Evolutionary conservation across 1,140 invertebrate species (phyloP), one percentile per base, ranked within the genome.

Genomic region (Brachionus calyciflorus): DNA sequence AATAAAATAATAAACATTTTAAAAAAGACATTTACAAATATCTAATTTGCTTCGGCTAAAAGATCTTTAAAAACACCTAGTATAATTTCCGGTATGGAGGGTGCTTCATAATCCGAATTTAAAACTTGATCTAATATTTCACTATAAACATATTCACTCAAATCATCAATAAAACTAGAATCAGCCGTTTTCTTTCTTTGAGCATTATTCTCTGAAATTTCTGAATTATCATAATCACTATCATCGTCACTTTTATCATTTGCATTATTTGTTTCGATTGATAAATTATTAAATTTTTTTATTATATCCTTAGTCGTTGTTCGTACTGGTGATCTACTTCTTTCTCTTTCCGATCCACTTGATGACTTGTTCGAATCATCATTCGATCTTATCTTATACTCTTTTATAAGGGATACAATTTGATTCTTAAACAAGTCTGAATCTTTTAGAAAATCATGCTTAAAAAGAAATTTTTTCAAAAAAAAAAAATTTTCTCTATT

Each of bases 81-180:
- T 26, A 76, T 60, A 17, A 76, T 40, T 40, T 76, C 73, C 26
- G 73, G 73, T 30, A 76, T 60, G 6, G 73, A 76, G 2, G 73
- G 73, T 30, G 49, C n/a, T 41, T 76, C 51, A n/a, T 55, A 76
- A 28, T 76, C 73, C 1, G 51, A 57, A 37, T 46, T 30, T 17
- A 76, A 17, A 57, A 76, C 49, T 48, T 76, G 41, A 19, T 57
- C 51, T 17, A 76, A 60, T 57, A 76, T 26, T 9, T 76, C 65
- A 14, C 33, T 9, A 37, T 70, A 70, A 21, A 49, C 14, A 17
- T 10, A 33, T 21, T 70, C 65, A 51, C 44, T 49, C 14, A 70
- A 33, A 0, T 51, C 9, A 51, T 51, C 26, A 46, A 17, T 46
- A 46, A 46, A 46, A 46, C 33, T 37, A 5, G 3, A 3, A 46